These are phyloP conservation scores for Drosophila ercepeae DNA, from an alignment of 1,140 invertebrate species.

Conservation along the genomic window DNA sequence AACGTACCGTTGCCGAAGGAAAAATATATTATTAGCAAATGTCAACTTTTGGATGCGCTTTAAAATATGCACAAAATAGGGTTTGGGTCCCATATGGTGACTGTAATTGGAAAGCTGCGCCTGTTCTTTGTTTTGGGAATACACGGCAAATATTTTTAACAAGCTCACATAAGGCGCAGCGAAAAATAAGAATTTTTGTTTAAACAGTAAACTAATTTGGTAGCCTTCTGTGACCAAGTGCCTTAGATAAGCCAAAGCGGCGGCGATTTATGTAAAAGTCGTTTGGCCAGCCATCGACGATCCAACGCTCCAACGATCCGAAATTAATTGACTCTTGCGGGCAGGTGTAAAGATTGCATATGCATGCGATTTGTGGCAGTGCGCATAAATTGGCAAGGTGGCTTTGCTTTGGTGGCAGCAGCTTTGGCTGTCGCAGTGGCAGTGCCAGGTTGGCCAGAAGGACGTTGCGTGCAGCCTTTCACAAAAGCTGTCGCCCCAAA, in stretches of 20 bases:
- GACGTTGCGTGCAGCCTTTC: conserved; percentile 70
- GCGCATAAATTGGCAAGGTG: conserved; percentile 48
- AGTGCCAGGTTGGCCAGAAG: conserved; percentile 53
- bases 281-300: conserved; percentile 37
- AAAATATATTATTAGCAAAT: conserved; percentile 64
- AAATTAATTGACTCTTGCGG: conserved; percentile 73
- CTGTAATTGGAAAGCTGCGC: conserved; percentile 36
- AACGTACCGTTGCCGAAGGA: conserved; percentile 18
- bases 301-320: conserved; percentile 11
- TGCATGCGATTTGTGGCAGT: conserved; percentile 48
- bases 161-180: conserved; percentile 4
- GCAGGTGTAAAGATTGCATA: conserved; percentile 72
- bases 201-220: conserved; percentile 10
- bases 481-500: conserved; percentile 75
- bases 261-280: conserved; percentile 47
- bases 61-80: conserved; percentile 46
- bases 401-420: conserved; percentile 5
- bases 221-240: conserved; percentile 38
- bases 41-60: conserved; percentile 53
- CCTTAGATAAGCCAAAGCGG: conserved; percentile 48
- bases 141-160: not conserved
- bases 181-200: not conserved
- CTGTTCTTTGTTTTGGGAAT: conserved; percentile 24
- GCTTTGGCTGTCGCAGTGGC: not conserved
- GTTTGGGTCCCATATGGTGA: conserved; percentile 29